phyloP scores from a whole-genome alignment of 2,797 vertebrate species.

The Parauchenoglanis ngamensis region DNA sequence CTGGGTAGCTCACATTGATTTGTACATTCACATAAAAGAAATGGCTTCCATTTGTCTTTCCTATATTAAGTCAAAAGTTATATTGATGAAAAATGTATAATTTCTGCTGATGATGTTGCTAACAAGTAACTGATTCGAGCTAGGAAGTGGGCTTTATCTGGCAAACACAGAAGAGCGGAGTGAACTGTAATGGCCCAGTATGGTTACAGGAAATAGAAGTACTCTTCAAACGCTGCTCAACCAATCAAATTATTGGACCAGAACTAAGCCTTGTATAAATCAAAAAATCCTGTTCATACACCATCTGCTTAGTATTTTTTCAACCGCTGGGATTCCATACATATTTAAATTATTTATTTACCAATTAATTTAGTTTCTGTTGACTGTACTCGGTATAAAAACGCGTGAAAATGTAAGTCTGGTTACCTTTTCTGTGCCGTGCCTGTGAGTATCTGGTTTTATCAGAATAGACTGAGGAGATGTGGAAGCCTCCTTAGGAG shows the following conservation, averaged over 20 bases:
- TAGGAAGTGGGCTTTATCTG: background rate
- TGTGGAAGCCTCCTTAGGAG: constrained; percentile 68
- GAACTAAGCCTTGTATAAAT: background rate
- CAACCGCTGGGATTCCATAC: background rate
- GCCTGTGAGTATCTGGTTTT: constrained; percentile 86
- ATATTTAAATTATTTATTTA: background rate
- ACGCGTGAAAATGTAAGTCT: background rate
- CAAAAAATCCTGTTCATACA: background rate
- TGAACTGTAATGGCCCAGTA: background rate
- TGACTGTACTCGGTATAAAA: background rate
- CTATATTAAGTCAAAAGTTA: background rate
- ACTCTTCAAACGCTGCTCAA: background rate
- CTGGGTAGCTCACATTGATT: background rate
- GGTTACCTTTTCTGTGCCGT: constrained; percentile 85
- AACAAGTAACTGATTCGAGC: background rate
- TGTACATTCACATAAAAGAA: background rate
- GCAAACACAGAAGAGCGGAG: background rate
- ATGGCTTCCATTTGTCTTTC: background rate
- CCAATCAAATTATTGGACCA: background rate
- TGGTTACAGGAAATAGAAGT: background rate
- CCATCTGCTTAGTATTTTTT: background rate
- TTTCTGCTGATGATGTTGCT: background rate
- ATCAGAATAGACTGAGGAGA: constrained; percentile 91
- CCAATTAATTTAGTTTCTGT: background rate
- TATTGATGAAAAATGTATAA: background rate